Evolutionary conservation across 2,797 vertebrate species (phyloP).

Genomic region (Acridotheres tristis): DNA sequence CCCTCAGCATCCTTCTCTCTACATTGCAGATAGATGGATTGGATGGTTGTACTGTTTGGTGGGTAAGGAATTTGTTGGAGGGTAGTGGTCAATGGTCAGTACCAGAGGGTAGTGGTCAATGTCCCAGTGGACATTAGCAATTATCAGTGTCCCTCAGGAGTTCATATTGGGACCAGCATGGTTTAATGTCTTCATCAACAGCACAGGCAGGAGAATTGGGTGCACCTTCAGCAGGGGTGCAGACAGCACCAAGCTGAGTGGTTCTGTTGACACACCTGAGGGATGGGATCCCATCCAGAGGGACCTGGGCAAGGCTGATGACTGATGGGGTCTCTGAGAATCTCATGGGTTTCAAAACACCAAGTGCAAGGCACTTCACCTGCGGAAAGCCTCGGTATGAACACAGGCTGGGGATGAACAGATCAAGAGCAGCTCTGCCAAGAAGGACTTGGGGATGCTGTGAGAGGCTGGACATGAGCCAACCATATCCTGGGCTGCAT

Average conservation of each 20-base stretch:
- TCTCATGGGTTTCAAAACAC: background rate
- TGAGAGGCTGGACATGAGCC: background rate
- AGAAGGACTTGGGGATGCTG: background rate
- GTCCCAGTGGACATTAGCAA: background rate
- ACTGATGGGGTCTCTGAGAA: too few species aligned
- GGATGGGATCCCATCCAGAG: background rate
- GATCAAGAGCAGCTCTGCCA: background rate
- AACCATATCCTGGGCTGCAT: background rate
- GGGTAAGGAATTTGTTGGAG: background rate
- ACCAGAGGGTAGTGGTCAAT: background rate
- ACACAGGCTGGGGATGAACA: too few species aligned
- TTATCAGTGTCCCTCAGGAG: too few species aligned
- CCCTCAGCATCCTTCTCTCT: too few species aligned
- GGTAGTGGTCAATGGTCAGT: background rate
- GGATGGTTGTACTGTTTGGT: background rate
- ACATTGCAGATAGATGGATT: background rate
- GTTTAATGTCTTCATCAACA: background rate
- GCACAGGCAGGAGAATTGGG: background rate
- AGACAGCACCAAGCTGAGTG: background rate
- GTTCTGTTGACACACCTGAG: too few species aligned
- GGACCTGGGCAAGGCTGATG: background rate
- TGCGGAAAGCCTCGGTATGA: background rate
- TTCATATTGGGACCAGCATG: background rate
- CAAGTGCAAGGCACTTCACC: background rate
- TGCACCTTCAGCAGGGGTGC: background rate